These are phyloP conservation scores for Amphiprion ocellaris DNA, from an alignment of 2,113 vertebrate species.

Conservation along the genomic window DNA sequence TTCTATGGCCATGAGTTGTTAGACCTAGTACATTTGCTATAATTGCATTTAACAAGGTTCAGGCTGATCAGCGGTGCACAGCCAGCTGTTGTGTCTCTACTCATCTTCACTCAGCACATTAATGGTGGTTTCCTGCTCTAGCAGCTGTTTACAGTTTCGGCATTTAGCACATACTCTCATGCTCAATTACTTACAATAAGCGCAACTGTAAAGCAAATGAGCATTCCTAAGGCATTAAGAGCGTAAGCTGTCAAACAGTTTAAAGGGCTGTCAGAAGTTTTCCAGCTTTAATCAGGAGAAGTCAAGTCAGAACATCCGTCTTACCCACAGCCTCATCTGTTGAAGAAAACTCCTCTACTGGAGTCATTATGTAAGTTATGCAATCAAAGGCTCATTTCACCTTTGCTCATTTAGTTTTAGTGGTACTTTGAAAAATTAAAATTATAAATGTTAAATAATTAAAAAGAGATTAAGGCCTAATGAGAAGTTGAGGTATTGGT, in stretches of 20 bases:
- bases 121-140: conserved; percentile 34
- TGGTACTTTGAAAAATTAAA: background rate
- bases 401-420: background rate
- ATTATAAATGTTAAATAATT: background rate
- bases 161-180: conserved; percentile 27
- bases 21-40: conserved; percentile 37
- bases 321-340: conserved; percentile 10
- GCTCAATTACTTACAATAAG: conserved; percentile 18
- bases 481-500: background rate
- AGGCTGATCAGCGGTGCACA: conserved; percentile 55
- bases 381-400: background rate
- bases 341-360: background rate
- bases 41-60: conserved; percentile 45
- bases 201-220: conserved; percentile 36
- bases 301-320: background rate
- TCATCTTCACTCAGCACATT: conserved; percentile 43
- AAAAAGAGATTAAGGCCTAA: background rate
- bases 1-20: conserved; percentile 14
- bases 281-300: conserved; percentile 26
- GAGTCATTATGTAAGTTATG: background rate
- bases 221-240: conserved; percentile 20
- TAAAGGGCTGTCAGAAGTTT: background rate
- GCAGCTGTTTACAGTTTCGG: conserved; percentile 42
- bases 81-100: conserved; percentile 31
- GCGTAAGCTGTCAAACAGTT: conserved; percentile 19